Evolutionary conservation across 1,140 invertebrate species (phyloP), one percentile per base, ranked within the genome.

Genomic region (Drosophila insularis): DNA sequence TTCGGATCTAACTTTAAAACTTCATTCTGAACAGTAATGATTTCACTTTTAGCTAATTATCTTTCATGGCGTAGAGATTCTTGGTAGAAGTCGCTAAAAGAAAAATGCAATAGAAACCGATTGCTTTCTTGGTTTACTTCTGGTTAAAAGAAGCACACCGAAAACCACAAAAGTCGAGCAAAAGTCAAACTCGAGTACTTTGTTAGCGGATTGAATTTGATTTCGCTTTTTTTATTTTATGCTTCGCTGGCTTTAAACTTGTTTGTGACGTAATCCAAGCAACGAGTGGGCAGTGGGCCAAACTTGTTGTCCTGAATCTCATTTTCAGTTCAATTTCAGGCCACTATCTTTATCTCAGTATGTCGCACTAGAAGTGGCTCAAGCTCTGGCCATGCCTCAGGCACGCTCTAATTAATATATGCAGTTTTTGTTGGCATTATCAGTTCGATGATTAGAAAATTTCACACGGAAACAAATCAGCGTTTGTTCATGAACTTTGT

Each of bases 401-500:
- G 81, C 81, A 81, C 74, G 78, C 74, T 69, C 68, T 76, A 63
- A 32, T 74, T 70, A 50, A 60, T 53, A 64, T 68, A 62, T 68
- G 40, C 67, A 61, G 63, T 55, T 27, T 63, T 69, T 81, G 62
- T 74, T 62, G 35, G 60, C 14, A 63, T 67, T 81, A 86, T 87
- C 81, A 76, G 79, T 50, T n/a, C 23, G 35, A 54, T 27, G 82
- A 86, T 86, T 82, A 86, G 68, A 79, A 75, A 86, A 82, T 75
- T 86, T 86, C 82, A 86, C 82, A 86, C 82, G 82, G 75, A 87
- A 82, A 84, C 76, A 60, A 56, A 73, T 63, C 65, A 14, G 55
- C 27, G 39, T 58, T 14, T 81, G 71, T 58, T 69, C 53, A 19
- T 81, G 74, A 87, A 81, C 82, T 87, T 86, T 78, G 81, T 39